These are phyloP conservation scores for Misgurnus mizolepis DNA, from an alignment of 2,113 vertebrate species.

Conservation along the genomic window DNA sequence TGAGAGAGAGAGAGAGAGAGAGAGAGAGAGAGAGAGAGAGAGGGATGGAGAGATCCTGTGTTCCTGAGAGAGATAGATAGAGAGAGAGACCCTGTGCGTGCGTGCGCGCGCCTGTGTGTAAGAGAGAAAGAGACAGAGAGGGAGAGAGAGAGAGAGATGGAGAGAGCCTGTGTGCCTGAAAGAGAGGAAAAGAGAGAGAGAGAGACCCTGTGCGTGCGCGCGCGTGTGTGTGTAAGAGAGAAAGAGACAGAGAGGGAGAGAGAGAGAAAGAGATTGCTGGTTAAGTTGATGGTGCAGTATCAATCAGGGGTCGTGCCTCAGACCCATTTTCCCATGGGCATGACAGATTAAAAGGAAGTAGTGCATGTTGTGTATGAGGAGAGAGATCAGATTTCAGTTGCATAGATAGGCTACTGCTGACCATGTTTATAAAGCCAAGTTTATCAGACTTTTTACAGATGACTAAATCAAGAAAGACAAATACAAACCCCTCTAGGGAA, in stretches of 20 bases:
- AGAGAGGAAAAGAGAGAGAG: no score
- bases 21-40: slow-evolving; percentile 9
- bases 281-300: slow-evolving; percentile 50
- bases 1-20: background rate
- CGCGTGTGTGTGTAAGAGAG: background rate
- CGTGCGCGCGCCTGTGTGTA: background rate
- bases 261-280: slow-evolving; percentile 29
- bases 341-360: slow-evolving; percentile 45
- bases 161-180: background rate
- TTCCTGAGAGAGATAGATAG: no score
- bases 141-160: background rate
- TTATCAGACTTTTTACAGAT: background rate
- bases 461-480: no score
- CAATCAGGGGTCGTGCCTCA: slow-evolving; percentile 51
- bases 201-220: no score
- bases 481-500: no score
- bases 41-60: background rate
- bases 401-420: background rate
- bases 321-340: slow-evolving; percentile 34
- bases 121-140: slow-evolving; percentile 20
- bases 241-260: no score
- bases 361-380: slow-evolving; percentile 21
- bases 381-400: slow-evolving; percentile 27
- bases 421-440: background rate
- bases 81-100: no score